Base-by-base conservation (phyloP, 2,113 vertebrate species). In the Indicator indicator region DNA sequence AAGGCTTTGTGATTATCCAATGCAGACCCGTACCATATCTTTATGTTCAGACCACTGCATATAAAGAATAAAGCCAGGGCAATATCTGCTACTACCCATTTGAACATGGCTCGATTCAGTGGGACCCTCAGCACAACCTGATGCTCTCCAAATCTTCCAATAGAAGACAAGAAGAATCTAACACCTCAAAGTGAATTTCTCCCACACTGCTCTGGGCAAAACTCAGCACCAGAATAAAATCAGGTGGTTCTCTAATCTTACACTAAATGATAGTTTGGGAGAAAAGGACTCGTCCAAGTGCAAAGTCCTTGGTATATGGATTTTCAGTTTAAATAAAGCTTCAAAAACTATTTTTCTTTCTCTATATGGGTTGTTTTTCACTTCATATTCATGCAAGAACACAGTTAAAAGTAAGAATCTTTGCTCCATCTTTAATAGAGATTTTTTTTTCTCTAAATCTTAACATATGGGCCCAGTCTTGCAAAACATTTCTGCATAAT, bases 401-500 rank as follows among this genome's bases (percentile, higher is more conserved):
- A 33, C 13, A n/a, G 59, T 12, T 60, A 27, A 74, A 93, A 69
- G 21, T 13, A 87, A 93, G 69, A 90, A 81, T 19, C 76, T 40
- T 27, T 48, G 4, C 38, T 75, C 42, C 42, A 78, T 54, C 54
- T 84, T 92, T 93, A 91, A 86, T 72, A 76, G 58, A 92, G 59
- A 70, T 70, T 82, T 93, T 44, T 36, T 42, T 44, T 73, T 87
- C 55, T 92, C 70, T 82, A 55, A 85, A 82, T 73, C 83, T 85
- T 82, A 82, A 65, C 33, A 32, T 42, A 65, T 30, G 33, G 48
- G 68, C 50, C 86, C 86, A 93, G 65, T 73, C 91, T 95, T 85
- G 91, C 92, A 90, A 94, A 97, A 92, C 77, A 79, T 73, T 86
- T 89, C 67, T 11, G 8, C 15, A 5, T 72, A 86, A 87, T 83